Base-by-base conservation (phyloP, 2,797 vertebrate genomes). In the Oophaga sylvatica region DNA sequence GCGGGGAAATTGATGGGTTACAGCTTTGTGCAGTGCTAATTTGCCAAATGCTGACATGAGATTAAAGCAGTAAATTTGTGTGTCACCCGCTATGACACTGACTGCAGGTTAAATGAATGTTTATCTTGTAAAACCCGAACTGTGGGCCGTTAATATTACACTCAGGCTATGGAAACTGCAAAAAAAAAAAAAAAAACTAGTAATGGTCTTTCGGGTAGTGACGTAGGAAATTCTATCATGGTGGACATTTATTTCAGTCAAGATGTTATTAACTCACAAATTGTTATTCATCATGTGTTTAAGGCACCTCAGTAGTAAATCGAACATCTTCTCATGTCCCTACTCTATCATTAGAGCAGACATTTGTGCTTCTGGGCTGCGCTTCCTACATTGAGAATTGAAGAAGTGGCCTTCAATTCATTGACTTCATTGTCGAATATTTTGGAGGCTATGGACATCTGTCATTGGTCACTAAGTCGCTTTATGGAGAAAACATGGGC, bases 41-140 rank as follows among this genome's bases (percentile, higher is more conserved):
- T 83, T 83, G 81, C 56, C 67, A 83, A 57, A 71, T 73, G 67
- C 67, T 83, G 68, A 83, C 81, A 35, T 20, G 22, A 31, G 81
- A 83, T 71, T 70, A 83, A 57, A 83, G 81, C 29, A 8, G 13
- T 60, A 83, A 31, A 83, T 83, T 35, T 73, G 19, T 12, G 19
- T 20, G 26, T 60, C 68, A 59, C 53, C 26, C 19, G 9, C 17
- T 22, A 31, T 70, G n/a, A 57, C 65, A 41, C 13, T 60, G 81
- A 57, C 29, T 5, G 31, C 59, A 35, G 65, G 19, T 62, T n/a
- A 63, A 15, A 65, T 62, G 41, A 56, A 2, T 4, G 41, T n/a
- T 26, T 48, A 59, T 15, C 17, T n/a, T 22, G 16, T 59, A 53
- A 70, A 57, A 17, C 22, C 35, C 71, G 15, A 45, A 16, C 67